Percentiles rank a stretch among this genome's conserved stretches.
phyloP scores from a whole-genome alignment of 1,140 invertebrate genomes.

The Caerostris darwini region DNA sequence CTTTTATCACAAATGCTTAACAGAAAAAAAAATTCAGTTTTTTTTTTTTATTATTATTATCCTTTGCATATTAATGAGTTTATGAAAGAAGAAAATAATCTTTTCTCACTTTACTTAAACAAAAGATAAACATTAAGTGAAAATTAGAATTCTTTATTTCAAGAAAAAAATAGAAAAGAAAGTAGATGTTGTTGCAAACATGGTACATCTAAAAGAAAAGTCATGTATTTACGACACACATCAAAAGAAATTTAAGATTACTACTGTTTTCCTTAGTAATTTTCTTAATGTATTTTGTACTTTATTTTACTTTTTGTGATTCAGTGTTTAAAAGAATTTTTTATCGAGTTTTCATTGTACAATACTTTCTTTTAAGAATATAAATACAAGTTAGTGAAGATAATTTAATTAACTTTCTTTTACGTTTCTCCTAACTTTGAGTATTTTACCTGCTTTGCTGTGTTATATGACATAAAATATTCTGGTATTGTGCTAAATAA shows the following conservation, averaged over 20 bases:
- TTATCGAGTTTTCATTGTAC: too few relatives aligned
- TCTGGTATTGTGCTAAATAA: too few relatives aligned
- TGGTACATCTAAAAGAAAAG: not conserved
- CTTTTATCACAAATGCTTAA: not conserved
- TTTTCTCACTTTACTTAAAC: not conserved
- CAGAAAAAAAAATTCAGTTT: not conserved
- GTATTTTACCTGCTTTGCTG: too few relatives aligned
- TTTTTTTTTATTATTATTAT: not conserved
- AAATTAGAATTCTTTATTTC: slow-evolving; percentile 3
- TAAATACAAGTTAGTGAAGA: too few relatives aligned
- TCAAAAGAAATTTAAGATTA: slow-evolving; percentile 18
- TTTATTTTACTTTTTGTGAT: not conserved
- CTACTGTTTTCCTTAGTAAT: not conserved
- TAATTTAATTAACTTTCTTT: too few relatives aligned
- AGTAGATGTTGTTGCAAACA: not conserved
- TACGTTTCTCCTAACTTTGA: too few relatives aligned
- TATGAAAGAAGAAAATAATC: not conserved
- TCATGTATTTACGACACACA: not conserved
- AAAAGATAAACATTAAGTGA: not conserved
- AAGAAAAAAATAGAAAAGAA: not conserved
- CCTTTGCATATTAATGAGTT: not conserved
- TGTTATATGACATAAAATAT: too few relatives aligned
- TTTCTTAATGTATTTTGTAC: not conserved
- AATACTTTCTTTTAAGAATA: too few relatives aligned
- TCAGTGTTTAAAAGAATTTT: too few relatives aligned